phyloP scores from a whole-genome alignment of 1,140 invertebrate genomes.

The Procambarus virginalis region DNA sequence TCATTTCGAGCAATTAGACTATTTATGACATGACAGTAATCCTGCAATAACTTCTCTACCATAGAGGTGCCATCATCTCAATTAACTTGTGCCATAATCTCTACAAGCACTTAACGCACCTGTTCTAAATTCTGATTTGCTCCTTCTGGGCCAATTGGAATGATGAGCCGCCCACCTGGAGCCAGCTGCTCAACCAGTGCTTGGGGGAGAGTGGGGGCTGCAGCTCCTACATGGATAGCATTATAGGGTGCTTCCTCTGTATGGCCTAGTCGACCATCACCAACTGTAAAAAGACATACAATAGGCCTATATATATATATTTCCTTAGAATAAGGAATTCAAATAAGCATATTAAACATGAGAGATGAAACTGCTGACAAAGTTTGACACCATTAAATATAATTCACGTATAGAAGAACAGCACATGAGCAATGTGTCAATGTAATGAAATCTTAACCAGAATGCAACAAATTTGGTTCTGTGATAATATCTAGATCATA shows the following conservation, averaged over 20 bases:
- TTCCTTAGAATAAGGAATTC: background rate
- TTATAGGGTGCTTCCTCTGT: slow-evolving; percentile 85
- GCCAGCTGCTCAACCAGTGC: slow-evolving; percentile 82
- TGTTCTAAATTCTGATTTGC: slow-evolving; percentile 88
- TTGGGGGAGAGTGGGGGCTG: slow-evolving; percentile 84
- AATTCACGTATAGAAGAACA: too few relatives aligned
- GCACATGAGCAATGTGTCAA: too few relatives aligned
- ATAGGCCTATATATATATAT: too few relatives aligned
- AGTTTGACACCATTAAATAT: too few relatives aligned
- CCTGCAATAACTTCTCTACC: too few relatives aligned
- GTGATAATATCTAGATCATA: too few relatives aligned
- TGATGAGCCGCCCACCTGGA: slow-evolving; percentile 90
- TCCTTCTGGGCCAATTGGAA: slow-evolving; percentile 90
- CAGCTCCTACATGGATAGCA: slow-evolving; percentile 96
- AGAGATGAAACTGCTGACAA: too few relatives aligned
- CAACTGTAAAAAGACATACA: slow-evolving; percentile 77
- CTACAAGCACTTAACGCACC: slow-evolving; percentile 51
- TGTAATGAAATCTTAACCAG: too few relatives aligned
- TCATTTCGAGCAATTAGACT: too few relatives aligned
- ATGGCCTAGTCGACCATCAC: slow-evolving; percentile 89
- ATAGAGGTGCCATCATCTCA: too few relatives aligned
- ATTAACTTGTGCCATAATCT: background rate
- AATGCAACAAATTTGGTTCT: too few relatives aligned
- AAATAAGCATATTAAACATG: background rate
- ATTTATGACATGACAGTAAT: too few relatives aligned